Evolutionary conservation across 2,888 invertebrate species (phyloP).

Genomic region (Dryocosmus kuriphilus): DNA sequence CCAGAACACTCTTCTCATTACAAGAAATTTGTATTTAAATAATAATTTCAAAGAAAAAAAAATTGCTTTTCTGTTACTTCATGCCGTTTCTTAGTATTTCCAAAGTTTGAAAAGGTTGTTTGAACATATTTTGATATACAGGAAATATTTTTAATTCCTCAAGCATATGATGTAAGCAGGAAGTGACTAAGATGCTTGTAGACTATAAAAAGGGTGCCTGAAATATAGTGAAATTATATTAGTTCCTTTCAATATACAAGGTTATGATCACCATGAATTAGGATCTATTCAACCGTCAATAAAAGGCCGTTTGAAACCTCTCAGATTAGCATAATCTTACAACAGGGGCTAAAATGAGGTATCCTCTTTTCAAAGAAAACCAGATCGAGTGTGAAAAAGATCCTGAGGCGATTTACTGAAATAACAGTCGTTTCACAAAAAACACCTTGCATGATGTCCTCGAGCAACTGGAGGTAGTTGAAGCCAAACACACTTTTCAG

Average conservation of each 20-base stretch:
- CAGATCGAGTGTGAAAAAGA: not conserved
- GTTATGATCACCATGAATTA: not conserved
- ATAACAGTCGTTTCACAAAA: not conserved
- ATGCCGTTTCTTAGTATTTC: not conserved
- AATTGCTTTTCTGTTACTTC: not conserved
- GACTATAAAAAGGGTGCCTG: not conserved
- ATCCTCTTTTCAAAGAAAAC: not conserved
- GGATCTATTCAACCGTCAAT: not conserved
- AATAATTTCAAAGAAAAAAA: not conserved
- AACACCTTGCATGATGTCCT: not conserved
- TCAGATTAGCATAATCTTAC: constrained; percentile 2
- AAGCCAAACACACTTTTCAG: not conserved
- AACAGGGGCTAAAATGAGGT: not conserved
- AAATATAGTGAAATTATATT: not conserved
- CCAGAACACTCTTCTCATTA: not conserved
- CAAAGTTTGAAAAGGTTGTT: not conserved
- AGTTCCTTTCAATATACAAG: not conserved
- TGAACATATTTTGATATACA: constrained; percentile 6
- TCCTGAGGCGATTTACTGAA: not conserved
- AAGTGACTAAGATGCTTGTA: not conserved
- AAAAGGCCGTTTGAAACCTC: not conserved
- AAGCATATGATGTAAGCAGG: not conserved
- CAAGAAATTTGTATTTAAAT: not conserved
- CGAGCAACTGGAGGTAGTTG: not conserved
- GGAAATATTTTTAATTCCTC: constrained; percentile 13